These are phyloP conservation scores for Streptopelia turtur DNA, from an alignment of 2,797 vertebrate species.

Conservation along the genomic window DNA sequence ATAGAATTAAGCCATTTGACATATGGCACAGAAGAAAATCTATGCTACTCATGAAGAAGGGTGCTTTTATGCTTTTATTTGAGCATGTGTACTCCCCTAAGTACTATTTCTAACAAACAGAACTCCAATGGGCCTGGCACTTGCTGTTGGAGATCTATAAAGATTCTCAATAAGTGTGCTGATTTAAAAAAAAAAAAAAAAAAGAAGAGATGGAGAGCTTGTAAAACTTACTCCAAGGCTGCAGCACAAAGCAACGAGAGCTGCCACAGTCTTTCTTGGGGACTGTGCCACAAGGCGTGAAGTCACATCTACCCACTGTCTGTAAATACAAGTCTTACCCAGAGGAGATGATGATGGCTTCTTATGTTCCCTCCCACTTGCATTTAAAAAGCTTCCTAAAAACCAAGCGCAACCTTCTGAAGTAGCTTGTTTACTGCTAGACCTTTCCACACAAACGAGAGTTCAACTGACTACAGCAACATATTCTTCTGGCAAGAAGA, in stretches of 20 bases:
- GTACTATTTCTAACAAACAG: neutral
- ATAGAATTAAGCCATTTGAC: neutral
- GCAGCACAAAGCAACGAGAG: neutral
- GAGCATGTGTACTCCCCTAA: neutral
- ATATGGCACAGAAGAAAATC: neutral
- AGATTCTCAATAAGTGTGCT: neutral
- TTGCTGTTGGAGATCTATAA: neutral
- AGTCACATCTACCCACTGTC: neutral
- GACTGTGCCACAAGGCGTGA: neutral
- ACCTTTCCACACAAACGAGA: neutral
- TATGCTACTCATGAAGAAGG: neutral
- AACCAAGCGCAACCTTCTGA: neutral
- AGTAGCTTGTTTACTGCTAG: neutral
- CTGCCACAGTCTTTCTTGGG: neutral
- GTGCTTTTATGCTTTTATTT: neutral
- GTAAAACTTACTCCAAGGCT: neutral
- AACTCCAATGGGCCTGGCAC: neutral
- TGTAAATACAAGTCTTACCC: neutral
- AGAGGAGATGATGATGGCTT: neutral
- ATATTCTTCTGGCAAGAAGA: neutral
- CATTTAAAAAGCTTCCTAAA: neutral
- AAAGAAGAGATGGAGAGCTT: neutral
- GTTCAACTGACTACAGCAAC: neutral
- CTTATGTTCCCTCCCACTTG: neutral
- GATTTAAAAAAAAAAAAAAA: neutral